Conservation (phyloP, 2,113 vertebrate species). For the Cygnus atratus region DNA sequence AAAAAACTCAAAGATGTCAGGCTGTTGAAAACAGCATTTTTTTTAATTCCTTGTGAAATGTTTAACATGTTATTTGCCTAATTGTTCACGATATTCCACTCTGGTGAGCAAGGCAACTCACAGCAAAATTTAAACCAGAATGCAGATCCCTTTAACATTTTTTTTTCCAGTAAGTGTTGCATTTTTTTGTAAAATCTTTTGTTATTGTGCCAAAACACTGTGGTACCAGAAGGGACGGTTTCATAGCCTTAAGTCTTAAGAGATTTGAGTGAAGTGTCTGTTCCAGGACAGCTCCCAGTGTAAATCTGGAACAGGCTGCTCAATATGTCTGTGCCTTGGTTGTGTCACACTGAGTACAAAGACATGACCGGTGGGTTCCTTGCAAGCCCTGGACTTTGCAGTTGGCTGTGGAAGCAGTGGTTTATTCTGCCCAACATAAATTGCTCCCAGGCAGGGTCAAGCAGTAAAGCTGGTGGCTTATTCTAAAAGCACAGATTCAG, state of each 20-base stretch:
- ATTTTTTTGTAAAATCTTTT: background rate
- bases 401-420: background rate
- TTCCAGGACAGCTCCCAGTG: background rate
- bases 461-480: background rate
- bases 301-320: background rate
- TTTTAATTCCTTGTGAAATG: background rate
- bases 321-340: background rate
- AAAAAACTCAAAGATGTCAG: background rate
- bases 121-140: background rate
- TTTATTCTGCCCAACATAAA: background rate
- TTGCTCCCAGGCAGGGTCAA: background rate
- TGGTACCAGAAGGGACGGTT: background rate
- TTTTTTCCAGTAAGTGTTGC: background rate
- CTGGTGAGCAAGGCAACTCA: background rate
- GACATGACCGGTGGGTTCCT: fast-evolving
- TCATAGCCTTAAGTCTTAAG: background rate
- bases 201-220: background rate
- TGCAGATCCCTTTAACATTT: background rate
- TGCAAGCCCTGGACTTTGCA: background rate
- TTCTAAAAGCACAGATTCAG: background rate
- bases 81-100: background rate
- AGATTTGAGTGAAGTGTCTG: background rate
- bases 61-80: background rate
- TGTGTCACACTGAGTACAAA: background rate
- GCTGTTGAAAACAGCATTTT: background rate